Base-by-base conservation (phyloP, 2,113 vertebrate genomes). In the Salvelinus alpinus region DNA sequence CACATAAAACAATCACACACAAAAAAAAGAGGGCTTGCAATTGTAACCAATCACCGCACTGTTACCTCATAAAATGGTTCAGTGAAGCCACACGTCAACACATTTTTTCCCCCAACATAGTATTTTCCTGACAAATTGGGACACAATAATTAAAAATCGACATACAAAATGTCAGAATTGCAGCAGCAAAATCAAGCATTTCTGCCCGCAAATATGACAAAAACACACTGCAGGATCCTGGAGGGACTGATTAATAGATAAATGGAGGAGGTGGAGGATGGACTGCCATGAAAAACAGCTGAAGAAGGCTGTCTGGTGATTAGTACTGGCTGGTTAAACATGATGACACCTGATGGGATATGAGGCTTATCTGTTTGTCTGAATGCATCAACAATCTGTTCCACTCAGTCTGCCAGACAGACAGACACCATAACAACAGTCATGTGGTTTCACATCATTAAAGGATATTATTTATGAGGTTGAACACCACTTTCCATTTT, bases 281-380 rank as follows among this genome's bases (percentile, higher is more conserved):
- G 76, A 14, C 87, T 89, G 89, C 89, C 93, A 94, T 91, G 91
- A 92, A 44, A 9, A 44, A 44, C 38, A 44, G 38, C 38, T 11
- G 38, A 44, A 85, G 87, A 86, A 88, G 86, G 84, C 88, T 88
- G 89, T 90, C 84, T 90, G 92, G 88, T 91, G 92, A 92, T 93
- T 44, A 44, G 38, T 44, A 44, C 38, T 91, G 71, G 90, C 91
- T 92, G 90, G 88, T 90, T 93, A 93, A 93, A 91, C 91, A 93
- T 93, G 93, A 93, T 93, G 91, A 93, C 89, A 91, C 91, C 89
- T 92, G 92, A 93, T 93, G 91, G 90, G 91, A 91, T 82, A 87
- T 87, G 84, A 90, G 95, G 89, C 88, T 71, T 44, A 44, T 44
- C 38, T 11, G 38, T 44, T 44, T 84, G 76, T 85, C 90, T 87